Percentiles rank a stretch among this genome's conserved stretches.
phyloP scores from a whole-genome alignment of 2,888 invertebrate genomes.

The Melanostoma mellinum region DNA sequence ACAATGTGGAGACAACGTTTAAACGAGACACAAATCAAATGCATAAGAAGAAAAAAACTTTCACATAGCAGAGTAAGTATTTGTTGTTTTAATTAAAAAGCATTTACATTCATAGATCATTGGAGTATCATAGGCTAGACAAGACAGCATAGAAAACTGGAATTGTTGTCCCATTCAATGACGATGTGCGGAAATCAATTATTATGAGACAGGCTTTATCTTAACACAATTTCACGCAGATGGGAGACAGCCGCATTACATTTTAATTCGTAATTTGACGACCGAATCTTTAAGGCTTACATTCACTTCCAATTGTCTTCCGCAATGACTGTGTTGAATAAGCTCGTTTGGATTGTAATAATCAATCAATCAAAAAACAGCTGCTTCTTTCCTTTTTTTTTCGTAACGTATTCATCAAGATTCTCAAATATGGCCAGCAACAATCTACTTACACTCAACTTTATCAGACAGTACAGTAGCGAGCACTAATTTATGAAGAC shows the following conservation, averaged over 20 bases:
- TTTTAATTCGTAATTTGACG: constrained; percentile 21
- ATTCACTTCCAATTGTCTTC: constrained; percentile 17
- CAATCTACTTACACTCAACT: too few species aligned
- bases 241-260: not conserved
- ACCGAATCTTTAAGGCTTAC: constrained; percentile 12
- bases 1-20: not conserved
- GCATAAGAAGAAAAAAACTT: constrained; percentile 43
- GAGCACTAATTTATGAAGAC: too few species aligned
- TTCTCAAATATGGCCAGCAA: too few species aligned
- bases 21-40: constrained; percentile 30
- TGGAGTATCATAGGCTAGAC: constrained; percentile 29
- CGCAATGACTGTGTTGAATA: constrained; percentile 2
- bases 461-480: too few species aligned
- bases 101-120: constrained; percentile 38
- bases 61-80: constrained; percentile 54
- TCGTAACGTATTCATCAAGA: too few species aligned
- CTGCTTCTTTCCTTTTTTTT: too few species aligned
- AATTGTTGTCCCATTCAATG: constrained; percentile 8
- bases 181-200: constrained; percentile 34
- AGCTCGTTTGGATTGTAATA: too few species aligned
- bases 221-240: constrained; percentile 3
- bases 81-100: constrained; percentile 57
- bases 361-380: not conserved
- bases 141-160: not conserved
- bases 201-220: constrained; percentile 10